phyloP scores from a whole-genome alignment of 2,888 invertebrate genomes.

The Drosophila falleni region DNA sequence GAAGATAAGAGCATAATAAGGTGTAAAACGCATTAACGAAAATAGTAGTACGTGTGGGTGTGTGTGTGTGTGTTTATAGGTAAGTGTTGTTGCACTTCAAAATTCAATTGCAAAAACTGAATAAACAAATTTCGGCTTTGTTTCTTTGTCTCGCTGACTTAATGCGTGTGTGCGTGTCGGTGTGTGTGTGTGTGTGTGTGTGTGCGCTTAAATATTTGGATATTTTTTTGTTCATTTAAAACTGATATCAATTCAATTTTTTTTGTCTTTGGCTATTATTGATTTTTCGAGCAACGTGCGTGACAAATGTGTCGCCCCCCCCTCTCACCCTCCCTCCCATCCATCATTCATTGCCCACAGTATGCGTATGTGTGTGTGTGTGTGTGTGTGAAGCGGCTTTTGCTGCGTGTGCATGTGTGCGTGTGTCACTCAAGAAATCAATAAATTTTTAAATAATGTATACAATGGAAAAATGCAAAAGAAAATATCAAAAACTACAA shows the following conservation, averaged over 20 bases:
- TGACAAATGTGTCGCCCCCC: slow-evolving; percentile 36
- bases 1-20: background rate
- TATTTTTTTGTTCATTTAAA: slow-evolving; percentile 21
- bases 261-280: slow-evolving; percentile 49
- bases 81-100: slow-evolving; percentile 22
- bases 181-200: slow-evolving; percentile 15
- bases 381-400: slow-evolving; percentile 39
- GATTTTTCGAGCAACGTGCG: slow-evolving; percentile 55
- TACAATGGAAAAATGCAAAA: slow-evolving; percentile 24
- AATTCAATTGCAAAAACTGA: slow-evolving; percentile 2
- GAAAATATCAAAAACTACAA: slow-evolving; percentile 15
- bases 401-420: slow-evolving; percentile 38
- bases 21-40: slow-evolving; percentile 35
- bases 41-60: slow-evolving; percentile 7
- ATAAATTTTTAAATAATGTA: slow-evolving; percentile 66
- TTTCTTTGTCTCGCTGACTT: slow-evolving; percentile 14
- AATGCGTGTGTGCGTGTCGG: slow-evolving; percentile 3
- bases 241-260: slow-evolving; percentile 22
- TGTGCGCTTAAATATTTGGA: slow-evolving; percentile 28
- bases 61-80: background rate
- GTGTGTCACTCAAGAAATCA: slow-evolving; percentile 68
- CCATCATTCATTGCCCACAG: background rate
- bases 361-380: slow-evolving; percentile 10
- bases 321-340: background rate
- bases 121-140: slow-evolving; percentile 1